Evolutionary conservation across 1,140 invertebrate species (phyloP).

Genomic region (Spodoptera frugiperda): DNA sequence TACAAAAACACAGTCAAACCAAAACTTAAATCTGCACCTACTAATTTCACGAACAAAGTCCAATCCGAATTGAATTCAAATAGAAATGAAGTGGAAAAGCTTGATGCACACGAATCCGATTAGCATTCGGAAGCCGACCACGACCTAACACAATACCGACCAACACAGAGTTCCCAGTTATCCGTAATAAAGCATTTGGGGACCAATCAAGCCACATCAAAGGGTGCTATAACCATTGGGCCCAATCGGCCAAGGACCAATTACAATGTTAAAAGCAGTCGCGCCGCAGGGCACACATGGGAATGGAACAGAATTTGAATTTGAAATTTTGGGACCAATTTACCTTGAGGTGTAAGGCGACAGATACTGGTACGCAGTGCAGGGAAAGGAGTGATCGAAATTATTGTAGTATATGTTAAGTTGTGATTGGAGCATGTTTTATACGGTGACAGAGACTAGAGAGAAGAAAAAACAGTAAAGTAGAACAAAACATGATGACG

Average conservation of each 20-base stretch:
- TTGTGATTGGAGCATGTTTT: not conserved
- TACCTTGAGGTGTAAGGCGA: slow-evolving; percentile 79
- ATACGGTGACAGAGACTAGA: too few relatives aligned
- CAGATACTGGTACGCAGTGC: slow-evolving; percentile 67
- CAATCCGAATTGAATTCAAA: not conserved
- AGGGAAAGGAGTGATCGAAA: slow-evolving; percentile 74
- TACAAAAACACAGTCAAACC: too few relatives aligned
- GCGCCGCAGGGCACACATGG: slow-evolving; percentile 70
- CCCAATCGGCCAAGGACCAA: slow-evolving; percentile 75
- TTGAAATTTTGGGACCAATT: slow-evolving; percentile 82
- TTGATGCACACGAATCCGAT: slow-evolving; percentile 7
- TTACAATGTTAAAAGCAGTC: slow-evolving; percentile 75
- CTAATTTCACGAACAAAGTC: not conserved
- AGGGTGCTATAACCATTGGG: slow-evolving; percentile 63
- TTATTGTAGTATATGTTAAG: slow-evolving; percentile 58
- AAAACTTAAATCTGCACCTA: not conserved
- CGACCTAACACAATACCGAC: slow-evolving; percentile 44
- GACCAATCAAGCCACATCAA: slow-evolving; percentile 76
- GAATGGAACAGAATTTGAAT: slow-evolving; percentile 74
- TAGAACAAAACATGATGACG: not conserved
- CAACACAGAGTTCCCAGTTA: slow-evolving; percentile 43
- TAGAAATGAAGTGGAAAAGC: not conserved
- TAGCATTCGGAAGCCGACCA: slow-evolving; percentile 31
- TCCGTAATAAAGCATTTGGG: slow-evolving; percentile 49
- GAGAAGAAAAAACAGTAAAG: not conserved